Conservation (phyloP, 2,797 vertebrate species). For the Rhinophrynus dorsalis region DNA sequence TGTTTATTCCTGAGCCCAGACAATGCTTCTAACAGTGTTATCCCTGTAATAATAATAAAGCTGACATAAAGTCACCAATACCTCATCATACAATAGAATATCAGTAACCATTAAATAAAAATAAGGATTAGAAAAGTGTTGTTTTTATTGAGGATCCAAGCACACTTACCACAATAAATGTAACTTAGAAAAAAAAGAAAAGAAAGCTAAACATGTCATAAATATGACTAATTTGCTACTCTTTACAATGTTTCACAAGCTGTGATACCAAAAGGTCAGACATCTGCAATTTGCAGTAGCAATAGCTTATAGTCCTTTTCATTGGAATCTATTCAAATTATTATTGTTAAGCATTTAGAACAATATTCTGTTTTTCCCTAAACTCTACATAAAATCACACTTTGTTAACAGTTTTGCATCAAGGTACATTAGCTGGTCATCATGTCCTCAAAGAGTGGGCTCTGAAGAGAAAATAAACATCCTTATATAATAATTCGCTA, state of each 20-base stretch:
- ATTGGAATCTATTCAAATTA: background rate
- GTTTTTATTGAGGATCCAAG: slow-evolving; percentile 38
- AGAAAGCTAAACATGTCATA: slow-evolving; percentile 44
- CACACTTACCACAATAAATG: slow-evolving; percentile 39
- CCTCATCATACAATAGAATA: slow-evolving; percentile 44
- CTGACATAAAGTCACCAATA: slow-evolving; percentile 43
- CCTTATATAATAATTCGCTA: no score
- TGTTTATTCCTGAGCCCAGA: slow-evolving; percentile 36
- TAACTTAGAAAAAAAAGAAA: slow-evolving; percentile 6
- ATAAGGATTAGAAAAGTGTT: slow-evolving; percentile 25
- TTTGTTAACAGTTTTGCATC: no score
- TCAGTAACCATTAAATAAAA: slow-evolving; percentile 20
- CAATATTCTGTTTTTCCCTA: no score
- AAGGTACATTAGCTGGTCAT: no score
- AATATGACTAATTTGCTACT: slow-evolving; percentile 20
- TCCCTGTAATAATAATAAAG: slow-evolving; percentile 43
- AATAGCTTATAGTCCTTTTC: background rate
- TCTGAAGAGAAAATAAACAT: no score
- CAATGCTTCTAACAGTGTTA: slow-evolving; percentile 44
- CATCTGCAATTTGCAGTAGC: slow-evolving; percentile 33
- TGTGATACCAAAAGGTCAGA: slow-evolving; percentile 26
- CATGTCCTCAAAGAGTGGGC: no score
- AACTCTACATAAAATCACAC: no score
- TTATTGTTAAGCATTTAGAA: no score
- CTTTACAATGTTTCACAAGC: slow-evolving; percentile 4